Conservation (phyloP, 2,113 vertebrate genomes). For the Regulus satrapa region DNA sequence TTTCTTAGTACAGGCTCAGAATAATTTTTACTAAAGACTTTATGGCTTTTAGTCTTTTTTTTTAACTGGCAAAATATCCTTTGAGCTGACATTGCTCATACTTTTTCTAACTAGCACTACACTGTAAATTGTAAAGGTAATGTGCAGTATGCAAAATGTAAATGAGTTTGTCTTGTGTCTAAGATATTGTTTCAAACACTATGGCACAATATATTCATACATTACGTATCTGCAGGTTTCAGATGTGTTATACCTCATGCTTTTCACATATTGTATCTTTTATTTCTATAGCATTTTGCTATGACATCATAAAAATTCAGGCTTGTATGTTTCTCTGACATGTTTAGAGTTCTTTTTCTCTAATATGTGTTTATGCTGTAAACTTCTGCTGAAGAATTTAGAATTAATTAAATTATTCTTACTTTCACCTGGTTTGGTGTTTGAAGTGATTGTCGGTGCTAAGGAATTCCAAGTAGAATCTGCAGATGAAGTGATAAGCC, state of each 20-base stretch:
- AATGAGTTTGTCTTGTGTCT: not conserved
- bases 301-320: not conserved
- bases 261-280: not conserved
- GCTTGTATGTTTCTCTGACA: not conserved
- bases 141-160: not conserved
- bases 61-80: not conserved
- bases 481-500: constrained; percentile 81
- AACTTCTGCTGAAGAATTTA: not conserved
- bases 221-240: not conserved
- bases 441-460: constrained; percentile 85
- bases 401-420: not conserved
- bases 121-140: not conserved
- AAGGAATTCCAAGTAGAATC: constrained; percentile 81
- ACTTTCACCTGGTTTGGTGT: constrained; percentile 4
- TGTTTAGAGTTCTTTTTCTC: too few relatives aligned
- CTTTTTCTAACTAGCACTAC: not conserved
- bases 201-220: not conserved
- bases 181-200: not conserved
- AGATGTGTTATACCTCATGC: not conserved
- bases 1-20: not conserved
- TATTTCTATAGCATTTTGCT: not conserved
- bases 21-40: not conserved
- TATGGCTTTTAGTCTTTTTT: not conserved
- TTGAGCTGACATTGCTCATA: not conserved
- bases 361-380: not conserved